A percentile compares a stretch with the other conserved stretches of the same genome.
Conservation (phyloP, 2,888 invertebrate species). For the Plemyria rubiginata region DNA sequence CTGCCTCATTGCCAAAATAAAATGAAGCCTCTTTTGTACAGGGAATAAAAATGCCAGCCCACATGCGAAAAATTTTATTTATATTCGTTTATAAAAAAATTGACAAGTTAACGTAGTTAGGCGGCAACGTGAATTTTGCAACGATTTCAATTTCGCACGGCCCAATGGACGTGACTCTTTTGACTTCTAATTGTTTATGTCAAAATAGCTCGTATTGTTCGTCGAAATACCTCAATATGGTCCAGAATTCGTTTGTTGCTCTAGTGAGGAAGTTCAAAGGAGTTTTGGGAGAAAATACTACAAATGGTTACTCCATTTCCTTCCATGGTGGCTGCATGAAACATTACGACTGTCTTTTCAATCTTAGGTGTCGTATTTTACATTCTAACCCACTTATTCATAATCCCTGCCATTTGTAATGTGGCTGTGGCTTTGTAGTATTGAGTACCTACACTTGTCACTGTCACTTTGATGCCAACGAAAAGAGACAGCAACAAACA, state of each 20-base stretch:
- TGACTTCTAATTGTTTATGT: slow-evolving; percentile 14
- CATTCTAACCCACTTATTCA: too few relatives aligned
- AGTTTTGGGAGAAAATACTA: background rate
- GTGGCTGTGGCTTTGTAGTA: too few relatives aligned
- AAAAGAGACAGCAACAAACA: too few relatives aligned
- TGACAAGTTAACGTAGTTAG: slow-evolving; percentile 24
- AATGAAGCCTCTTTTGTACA: background rate
- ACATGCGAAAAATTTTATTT: slow-evolving; percentile 4
- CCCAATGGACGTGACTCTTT: slow-evolving; percentile 27
- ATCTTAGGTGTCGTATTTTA: too few relatives aligned
- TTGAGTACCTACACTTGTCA: too few relatives aligned
- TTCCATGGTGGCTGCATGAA: too few relatives aligned
- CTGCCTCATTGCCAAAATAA: slow-evolving; percentile 9
- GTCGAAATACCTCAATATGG: background rate
- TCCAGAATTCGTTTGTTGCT: background rate
- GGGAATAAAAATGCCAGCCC: slow-evolving; percentile 1
- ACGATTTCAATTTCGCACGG: slow-evolving; percentile 23
- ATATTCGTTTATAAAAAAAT: slow-evolving; percentile 20
- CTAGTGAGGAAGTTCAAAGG: background rate
- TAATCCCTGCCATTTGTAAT: too few relatives aligned
- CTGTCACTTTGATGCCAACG: too few relatives aligned
- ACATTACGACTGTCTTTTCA: too few relatives aligned
- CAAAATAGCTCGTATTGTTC: background rate
- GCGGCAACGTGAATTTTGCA: slow-evolving; percentile 17
- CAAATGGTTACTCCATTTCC: background rate